Evolutionary conservation across 2,113 vertebrate genomes (phyloP).

Genomic region (Myiagra hebetior): DNA sequence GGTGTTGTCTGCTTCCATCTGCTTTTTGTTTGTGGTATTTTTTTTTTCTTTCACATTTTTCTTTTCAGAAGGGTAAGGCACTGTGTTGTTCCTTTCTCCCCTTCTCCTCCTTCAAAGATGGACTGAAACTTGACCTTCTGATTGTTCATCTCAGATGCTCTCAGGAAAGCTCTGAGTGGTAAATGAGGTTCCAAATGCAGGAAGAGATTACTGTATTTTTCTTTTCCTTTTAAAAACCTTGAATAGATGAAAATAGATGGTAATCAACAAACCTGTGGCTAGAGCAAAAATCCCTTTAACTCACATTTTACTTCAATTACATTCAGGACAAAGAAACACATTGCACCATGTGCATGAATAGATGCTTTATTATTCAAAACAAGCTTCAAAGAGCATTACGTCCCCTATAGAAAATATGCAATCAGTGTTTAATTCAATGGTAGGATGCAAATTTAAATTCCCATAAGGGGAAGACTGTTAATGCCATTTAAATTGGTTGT

Average conservation of each 20-base stretch:
- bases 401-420: conserved; percentile 81
- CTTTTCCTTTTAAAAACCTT: conserved; percentile 67
- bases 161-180: conserved; percentile 51
- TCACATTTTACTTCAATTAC: conserved; percentile 76
- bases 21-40: not conserved
- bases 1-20: conserved; percentile 25
- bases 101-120: conserved; percentile 42
- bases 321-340: conserved; percentile 72
- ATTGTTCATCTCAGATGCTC: conserved; percentile 51
- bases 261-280: conserved; percentile 74
- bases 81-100: not conserved
- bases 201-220: conserved; percentile 71
- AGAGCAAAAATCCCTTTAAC: conserved; percentile 74
- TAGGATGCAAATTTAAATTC: conserved; percentile 82
- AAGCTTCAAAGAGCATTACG: conserved; percentile 73
- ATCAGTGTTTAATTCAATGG: conserved; percentile 81
- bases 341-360: conserved; percentile 73
- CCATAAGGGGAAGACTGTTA: conserved; percentile 79
- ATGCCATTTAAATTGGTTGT: conserved; percentile 85
- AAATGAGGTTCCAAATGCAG: conserved; percentile 68
- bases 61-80: not conserved
- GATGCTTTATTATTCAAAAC: conserved; percentile 80
- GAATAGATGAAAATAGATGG: conserved; percentile 74
- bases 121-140: conserved; percentile 68
- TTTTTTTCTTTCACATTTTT: not conserved